A percentile compares a stretch with the other conserved stretches of the same genome.
Evolutionary conservation across 1,140 invertebrate genomes (phyloP).

Genomic region (Anoplolepis gracilipes): DNA sequence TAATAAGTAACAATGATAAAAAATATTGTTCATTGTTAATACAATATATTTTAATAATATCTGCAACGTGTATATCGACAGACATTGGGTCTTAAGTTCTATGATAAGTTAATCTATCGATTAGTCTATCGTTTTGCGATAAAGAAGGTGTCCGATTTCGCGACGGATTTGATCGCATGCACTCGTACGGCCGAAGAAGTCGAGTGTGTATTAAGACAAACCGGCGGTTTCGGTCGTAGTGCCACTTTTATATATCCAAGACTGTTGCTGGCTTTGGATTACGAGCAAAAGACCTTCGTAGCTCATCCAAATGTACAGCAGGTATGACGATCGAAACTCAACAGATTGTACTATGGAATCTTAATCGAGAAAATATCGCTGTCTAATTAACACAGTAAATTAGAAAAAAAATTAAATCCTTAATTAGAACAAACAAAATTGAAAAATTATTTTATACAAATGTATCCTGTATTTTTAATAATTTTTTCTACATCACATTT

Average conservation of each 20-base stretch:
- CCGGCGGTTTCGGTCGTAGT: slow-evolving; percentile 79
- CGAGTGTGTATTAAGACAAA: slow-evolving; percentile 88
- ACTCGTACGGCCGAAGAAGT: slow-evolving; percentile 90
- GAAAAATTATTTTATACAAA: too few relatives aligned
- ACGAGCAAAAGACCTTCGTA: slow-evolving; percentile 91
- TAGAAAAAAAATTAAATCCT: not conserved
- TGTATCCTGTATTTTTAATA: too few relatives aligned
- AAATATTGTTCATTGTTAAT: not conserved
- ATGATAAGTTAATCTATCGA: slow-evolving; percentile 21
- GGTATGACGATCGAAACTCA: slow-evolving; percentile 75
- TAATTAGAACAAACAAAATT: too few relatives aligned
- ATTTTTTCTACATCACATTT: too few relatives aligned
- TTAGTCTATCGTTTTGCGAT: not conserved
- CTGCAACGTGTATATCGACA: not conserved
- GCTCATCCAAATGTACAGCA: slow-evolving; percentile 92
- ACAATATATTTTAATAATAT: not conserved
- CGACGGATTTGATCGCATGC: slow-evolving; percentile 80
- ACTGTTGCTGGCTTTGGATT: slow-evolving; percentile 90
- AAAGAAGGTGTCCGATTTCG: slow-evolving; percentile 72
- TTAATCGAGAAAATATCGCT: not conserved
- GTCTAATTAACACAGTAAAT: not conserved
- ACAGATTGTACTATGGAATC: not conserved
- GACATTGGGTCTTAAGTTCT: not conserved
- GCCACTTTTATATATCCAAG: slow-evolving; percentile 86
- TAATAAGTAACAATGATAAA: not conserved